Conservation (phyloP, 2,888 invertebrate genomes). For the Tetranychus truncatus region DNA sequence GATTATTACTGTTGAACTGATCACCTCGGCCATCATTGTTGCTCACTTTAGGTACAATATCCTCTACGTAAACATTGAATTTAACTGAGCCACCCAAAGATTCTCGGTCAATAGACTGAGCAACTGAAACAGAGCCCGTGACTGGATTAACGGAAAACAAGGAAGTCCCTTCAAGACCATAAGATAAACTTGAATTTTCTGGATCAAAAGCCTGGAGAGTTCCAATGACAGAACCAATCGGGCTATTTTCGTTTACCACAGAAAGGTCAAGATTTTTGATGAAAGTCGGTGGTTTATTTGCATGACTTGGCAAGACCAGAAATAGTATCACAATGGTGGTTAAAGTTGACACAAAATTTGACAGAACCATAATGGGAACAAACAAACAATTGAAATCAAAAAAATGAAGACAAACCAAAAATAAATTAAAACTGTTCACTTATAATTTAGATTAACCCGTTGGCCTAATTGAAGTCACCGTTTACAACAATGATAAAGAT, state of each 20-base stretch:
- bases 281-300: slow-evolving; percentile 34
- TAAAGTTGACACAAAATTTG: not conserved
- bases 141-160: slow-evolving; percentile 54
- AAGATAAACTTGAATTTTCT: slow-evolving; percentile 52
- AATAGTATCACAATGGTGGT: not conserved
- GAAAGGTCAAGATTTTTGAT: slow-evolving; percentile 55
- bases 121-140: slow-evolving; percentile 50
- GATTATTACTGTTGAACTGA: slow-evolving; percentile 41
- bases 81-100: slow-evolving; percentile 44
- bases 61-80: slow-evolving; percentile 61
- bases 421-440: not conserved
- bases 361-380: not conserved
- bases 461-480: not conserved
- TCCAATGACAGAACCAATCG: slow-evolving; percentile 58
- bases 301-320: not conserved
- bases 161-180: slow-evolving; percentile 49
- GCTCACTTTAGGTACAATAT: slow-evolving; percentile 39
- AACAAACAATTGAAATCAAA: not conserved
- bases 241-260: slow-evolving; percentile 55
- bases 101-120: slow-evolving; percentile 52
- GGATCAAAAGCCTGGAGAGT: slow-evolving; percentile 53
- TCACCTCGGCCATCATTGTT: slow-evolving; percentile 32
- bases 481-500: not conserved
- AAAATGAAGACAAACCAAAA: not conserved
- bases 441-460: not conserved